phyloP scores from a whole-genome alignment of 2,797 vertebrate species.

The Sitta carolinensis region DNA sequence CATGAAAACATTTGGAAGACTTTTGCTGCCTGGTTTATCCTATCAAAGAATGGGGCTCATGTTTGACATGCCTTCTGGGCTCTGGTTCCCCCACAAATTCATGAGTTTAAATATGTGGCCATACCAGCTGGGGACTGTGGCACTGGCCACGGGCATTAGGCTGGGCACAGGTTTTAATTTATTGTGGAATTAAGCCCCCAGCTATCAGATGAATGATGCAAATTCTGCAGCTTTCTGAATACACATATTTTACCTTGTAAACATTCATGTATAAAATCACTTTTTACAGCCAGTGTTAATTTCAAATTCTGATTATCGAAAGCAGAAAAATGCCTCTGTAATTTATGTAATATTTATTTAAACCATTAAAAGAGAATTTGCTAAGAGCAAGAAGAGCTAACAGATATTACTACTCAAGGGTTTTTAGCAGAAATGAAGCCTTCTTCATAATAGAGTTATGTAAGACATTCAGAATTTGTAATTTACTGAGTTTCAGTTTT shows the following conservation, averaged over 20 bases:
- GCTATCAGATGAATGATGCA: not conserved
- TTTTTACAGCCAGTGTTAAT: slow-evolving; percentile 26
- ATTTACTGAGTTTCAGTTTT: slow-evolving; percentile 52
- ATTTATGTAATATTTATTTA: slow-evolving; percentile 58
- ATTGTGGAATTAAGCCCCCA: not conserved
- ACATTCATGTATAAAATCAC: not conserved
- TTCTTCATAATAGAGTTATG: slow-evolving; percentile 18
- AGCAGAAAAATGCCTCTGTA: slow-evolving; percentile 22
- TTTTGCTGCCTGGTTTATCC: not conserved
- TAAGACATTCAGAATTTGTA: slow-evolving; percentile 28
- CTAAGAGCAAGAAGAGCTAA: slow-evolving; percentile 8
- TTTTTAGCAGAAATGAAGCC: slow-evolving; percentile 35
- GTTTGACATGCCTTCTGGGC: not conserved
- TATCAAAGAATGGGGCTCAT: not conserved
- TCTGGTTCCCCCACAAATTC: not conserved
- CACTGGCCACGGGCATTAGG: not conserved
- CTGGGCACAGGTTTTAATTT: not conserved
- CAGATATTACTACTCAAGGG: slow-evolving; percentile 9
- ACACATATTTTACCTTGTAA: slow-evolving; percentile 1
- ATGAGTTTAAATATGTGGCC: not conserved
- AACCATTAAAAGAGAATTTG: not conserved
- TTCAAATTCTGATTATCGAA: slow-evolving; percentile 37
- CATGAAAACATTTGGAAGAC: not conserved
- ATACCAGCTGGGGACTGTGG: not conserved
- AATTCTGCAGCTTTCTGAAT: slow-evolving; percentile 5